Evolutionary conservation across 1,140 invertebrate genomes (phyloP), one percentile per base, ranked within the genome.

Genomic region (Neotoxoptera formosana): DNA sequence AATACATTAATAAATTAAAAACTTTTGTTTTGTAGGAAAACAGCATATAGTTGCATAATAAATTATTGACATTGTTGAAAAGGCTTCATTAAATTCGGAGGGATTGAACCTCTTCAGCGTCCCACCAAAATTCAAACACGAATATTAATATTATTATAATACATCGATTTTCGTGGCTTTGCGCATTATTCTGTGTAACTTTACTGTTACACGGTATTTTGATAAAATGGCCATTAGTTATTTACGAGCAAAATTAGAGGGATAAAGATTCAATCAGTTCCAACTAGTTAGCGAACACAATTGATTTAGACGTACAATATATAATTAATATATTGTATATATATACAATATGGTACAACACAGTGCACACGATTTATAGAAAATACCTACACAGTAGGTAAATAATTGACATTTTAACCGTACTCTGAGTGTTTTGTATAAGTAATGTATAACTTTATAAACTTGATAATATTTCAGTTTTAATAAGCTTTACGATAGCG

Each of bases 381-480:
- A 4, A 76, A 76, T 76, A n/a, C n/a, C n/a, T n/a, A 76, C 4
- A 76, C n/a, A 76, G 30, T 76, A 4, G 17, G n/a, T 4, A n/a
- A 76, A 76, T 76, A 76, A 76, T n/a, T n/a, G 4, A 6, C 17
- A 76, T n/a, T 67, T 76, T n/a, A n/a, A 76, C 6, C 14, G n/a
- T n/a, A 17, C 14, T 76, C n/a, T 76, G 14, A n/a, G 30, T 17
- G 60, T 76, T n/a, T 17, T 76, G 14, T 76, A 76, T 76, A 30
- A 76, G 60, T 76, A n/a, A 76, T 76, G 60, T 76, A 76, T 17
- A 76, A n/a, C n/a, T n/a, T n/a, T 76, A 76, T n/a, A n/a, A 76
- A 76, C 60, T n/a, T 76, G 14, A 76, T 76, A 76, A 76, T 76
- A 76, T n/a, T 76, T 76, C 14, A 17, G n/a, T 76, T 76, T 76